These are phyloP conservation scores for Bombyx huttoni DNA, from an alignment of 2,888 invertebrate genomes.

Conservation along the genomic window DNA sequence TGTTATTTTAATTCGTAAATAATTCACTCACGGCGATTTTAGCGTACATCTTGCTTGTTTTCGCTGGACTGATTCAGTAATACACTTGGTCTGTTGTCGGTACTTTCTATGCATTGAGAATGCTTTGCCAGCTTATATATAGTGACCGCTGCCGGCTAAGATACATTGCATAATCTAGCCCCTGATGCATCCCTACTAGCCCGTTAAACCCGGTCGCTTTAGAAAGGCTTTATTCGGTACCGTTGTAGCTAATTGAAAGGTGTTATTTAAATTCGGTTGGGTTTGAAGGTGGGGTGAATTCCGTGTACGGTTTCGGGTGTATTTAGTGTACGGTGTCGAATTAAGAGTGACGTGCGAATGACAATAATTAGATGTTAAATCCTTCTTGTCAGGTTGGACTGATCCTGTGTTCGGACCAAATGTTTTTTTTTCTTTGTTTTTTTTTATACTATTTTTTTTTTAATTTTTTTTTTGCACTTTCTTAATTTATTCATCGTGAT, in stretches of 20 bases:
- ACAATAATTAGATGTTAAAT: not conserved
- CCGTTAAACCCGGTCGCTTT: conserved; percentile 38
- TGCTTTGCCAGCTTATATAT: conserved; percentile 33
- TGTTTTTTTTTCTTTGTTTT: no score
- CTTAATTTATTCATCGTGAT: no score
- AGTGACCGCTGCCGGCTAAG: conserved; percentile 3
- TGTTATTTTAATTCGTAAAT: conserved; percentile 1
- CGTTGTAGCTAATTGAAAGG: conserved; percentile 23
- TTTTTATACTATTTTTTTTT: no score
- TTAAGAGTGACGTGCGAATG: not conserved
- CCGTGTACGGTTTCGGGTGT: not conserved
- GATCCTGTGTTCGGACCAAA: no score
- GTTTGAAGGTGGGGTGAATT: conserved; percentile 37
- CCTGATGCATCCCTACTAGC: conserved; percentile 62
- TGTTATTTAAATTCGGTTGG: conserved; percentile 30
- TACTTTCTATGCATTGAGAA: conserved; percentile 47
- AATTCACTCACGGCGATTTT: conserved; percentile 59
- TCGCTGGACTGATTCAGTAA: conserved; percentile 58
- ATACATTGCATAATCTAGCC: conserved; percentile 26
- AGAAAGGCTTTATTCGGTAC: conserved; percentile 28
- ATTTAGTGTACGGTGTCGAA: not conserved
- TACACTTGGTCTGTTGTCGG: conserved; percentile 44
- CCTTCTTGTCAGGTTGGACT: no score
- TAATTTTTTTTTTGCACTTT: no score
- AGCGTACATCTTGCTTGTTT: conserved; percentile 58